These are phyloP conservation scores for Pangasius sanitwongsei DNA, from an alignment of 2,797 vertebrate species.

Conservation along the genomic window DNA sequence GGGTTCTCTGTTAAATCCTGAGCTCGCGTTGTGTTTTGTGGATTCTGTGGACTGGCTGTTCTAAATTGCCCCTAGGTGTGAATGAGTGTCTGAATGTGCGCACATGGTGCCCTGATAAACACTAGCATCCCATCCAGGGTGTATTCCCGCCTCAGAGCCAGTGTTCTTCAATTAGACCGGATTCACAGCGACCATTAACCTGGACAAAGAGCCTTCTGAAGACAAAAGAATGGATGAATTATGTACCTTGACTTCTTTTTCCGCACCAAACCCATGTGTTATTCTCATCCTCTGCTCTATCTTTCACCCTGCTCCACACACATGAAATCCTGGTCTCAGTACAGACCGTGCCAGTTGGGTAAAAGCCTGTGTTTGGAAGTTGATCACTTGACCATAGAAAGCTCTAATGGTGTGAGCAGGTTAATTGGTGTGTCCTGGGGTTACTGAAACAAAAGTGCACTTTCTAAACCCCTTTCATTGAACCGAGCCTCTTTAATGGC, in stretches of 20 bases:
- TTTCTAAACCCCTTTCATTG: slow-evolving; percentile 35
- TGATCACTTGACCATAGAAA: slow-evolving; percentile 38
- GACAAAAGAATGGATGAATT: neutral
- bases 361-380: slow-evolving; percentile 54
- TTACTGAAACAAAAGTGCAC: slow-evolving; percentile 43
- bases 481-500: slow-evolving; percentile 26
- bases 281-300: neutral
- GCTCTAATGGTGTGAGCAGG: slow-evolving; percentile 37
- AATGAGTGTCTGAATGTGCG: neutral
- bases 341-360: slow-evolving; percentile 44
- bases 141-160: neutral
- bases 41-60: neutral
- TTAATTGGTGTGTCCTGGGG: slow-evolving; percentile 59
- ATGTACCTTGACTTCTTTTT: neutral
- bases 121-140: neutral
- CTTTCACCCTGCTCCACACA: neutral
- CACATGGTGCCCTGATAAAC: neutral
- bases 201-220: neutral
- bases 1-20: neutral
- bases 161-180: neutral
- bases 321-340: slow-evolving; percentile 2
- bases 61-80: neutral
- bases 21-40: neutral
- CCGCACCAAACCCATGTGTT: neutral
- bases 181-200: neutral